phyloP scores from a whole-genome alignment of 2,888 invertebrate genomes.

The Herminia tarsipennalis region DNA sequence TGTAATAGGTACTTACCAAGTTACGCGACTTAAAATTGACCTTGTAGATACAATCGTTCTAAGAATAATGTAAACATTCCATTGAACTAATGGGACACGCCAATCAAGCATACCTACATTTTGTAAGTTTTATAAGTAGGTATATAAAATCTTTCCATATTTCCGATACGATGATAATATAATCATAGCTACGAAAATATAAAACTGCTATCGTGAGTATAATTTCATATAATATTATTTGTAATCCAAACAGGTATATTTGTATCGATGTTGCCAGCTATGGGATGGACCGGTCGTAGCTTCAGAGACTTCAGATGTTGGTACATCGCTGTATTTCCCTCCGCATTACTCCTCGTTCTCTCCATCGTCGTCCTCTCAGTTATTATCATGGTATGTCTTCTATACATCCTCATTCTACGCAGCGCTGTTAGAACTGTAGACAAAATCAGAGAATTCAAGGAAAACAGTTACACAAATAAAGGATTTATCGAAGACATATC shows the following conservation, averaged over 20 bases:
- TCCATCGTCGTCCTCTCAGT: constrained; percentile 79
- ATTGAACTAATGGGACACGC: too few relatives aligned
- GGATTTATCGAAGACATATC: constrained; percentile 58
- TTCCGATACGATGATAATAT: too few relatives aligned
- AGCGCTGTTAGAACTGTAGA: constrained; percentile 82
- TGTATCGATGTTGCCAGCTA: constrained; percentile 60
- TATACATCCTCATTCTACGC: constrained; percentile 84
- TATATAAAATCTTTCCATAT: too few relatives aligned
- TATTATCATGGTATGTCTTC: constrained; percentile 61
- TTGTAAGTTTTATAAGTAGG: too few relatives aligned
- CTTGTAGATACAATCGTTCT: too few relatives aligned
- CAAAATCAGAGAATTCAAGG: constrained; percentile 70
- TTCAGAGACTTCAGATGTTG: constrained; percentile 83
- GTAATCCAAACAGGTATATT: constrained; percentile 55
- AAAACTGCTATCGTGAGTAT: too few relatives aligned
- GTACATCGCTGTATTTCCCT: constrained; percentile 85
- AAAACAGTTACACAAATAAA: constrained; percentile 56
- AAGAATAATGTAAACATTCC: too few relatives aligned
- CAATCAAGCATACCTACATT: too few relatives aligned
- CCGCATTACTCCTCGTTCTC: constrained; percentile 76
- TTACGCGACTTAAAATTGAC: too few relatives aligned
- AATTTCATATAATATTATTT: too few relatives aligned
- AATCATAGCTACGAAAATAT: too few relatives aligned
- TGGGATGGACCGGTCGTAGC: constrained; percentile 74
- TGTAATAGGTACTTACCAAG: too few relatives aligned